Conservation (phyloP, 2,113 vertebrate genomes). For the Microtus montanus region DNA sequence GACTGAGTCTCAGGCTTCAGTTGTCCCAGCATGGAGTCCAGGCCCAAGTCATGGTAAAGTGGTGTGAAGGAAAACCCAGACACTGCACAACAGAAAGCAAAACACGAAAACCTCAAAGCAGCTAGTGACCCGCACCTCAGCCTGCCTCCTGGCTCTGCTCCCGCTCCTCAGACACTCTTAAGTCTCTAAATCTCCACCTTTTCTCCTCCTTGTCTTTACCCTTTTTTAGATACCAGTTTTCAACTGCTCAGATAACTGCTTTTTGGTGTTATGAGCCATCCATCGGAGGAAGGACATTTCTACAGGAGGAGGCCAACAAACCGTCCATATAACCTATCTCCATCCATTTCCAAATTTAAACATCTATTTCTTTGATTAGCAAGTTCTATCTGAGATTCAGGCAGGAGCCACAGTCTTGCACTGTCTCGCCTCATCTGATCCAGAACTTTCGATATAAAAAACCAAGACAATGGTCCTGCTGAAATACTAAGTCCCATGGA, state of each 20-base stretch:
- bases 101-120: conserved; percentile 65
- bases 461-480: neutral
- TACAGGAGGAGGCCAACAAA: neutral
- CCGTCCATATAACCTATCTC: neutral
- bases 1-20: conserved; percentile 73
- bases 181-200: neutral
- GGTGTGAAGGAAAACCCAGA: conserved; percentile 66
- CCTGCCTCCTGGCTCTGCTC: conserved; percentile 8
- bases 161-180: neutral
- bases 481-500: neutral
- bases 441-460: neutral
- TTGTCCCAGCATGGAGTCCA: conserved; percentile 72
- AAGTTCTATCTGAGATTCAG: neutral
- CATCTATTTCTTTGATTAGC: conserved; percentile 17
- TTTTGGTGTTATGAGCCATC: neutral
- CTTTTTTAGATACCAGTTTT: neutral
- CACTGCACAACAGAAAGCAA: conserved; percentile 25
- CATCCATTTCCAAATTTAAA: conserved; percentile 22
- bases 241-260: neutral
- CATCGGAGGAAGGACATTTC: neutral
- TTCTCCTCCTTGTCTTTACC: no score
- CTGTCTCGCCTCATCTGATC: neutral
- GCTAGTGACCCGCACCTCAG: conserved; percentile 58
- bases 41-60: conserved; percentile 73
- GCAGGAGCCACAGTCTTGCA: neutral